Evolutionary conservation across 2,113 vertebrate genomes (phyloP).

Genomic region (Mobula birostris): DNA sequence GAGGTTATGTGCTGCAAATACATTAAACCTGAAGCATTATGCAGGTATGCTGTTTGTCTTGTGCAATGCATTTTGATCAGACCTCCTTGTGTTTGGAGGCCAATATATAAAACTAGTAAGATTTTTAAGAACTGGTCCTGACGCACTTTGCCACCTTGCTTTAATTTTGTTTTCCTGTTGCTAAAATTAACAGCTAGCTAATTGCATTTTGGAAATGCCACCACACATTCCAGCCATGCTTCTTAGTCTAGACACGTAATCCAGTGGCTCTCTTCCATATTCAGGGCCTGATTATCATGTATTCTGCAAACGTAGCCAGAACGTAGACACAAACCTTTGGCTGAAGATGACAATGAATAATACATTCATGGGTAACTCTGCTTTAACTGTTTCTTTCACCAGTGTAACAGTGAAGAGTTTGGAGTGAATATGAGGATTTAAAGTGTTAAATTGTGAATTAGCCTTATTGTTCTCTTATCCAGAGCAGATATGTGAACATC

Average conservation of each 20-base stretch:
- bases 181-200: neutral
- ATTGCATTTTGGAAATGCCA: neutral
- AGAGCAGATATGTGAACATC: neutral
- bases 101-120: conserved; percentile 25
- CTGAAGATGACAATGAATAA: neutral
- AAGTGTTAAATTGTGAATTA: neutral
- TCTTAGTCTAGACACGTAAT: neutral
- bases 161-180: neutral
- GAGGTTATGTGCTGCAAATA: neutral
- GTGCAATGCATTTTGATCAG: neutral
- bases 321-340: neutral
- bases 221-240: neutral
- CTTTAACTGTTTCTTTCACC: neutral
- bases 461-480: too few relatives aligned
- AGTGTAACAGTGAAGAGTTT: too few relatives aligned
- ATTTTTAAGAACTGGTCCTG: neutral
- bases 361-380: neutral
- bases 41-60: neutral
- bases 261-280: neutral
- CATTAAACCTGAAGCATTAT: conserved; percentile 7
- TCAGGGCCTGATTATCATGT: neutral
- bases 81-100: neutral
- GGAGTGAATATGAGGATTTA: neutral
- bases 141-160: neutral
- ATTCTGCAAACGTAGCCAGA: neutral